Base-by-base conservation (phyloP, 64 coral and sea anemone genomes). In the Dendronephthya gigantea region DNA sequence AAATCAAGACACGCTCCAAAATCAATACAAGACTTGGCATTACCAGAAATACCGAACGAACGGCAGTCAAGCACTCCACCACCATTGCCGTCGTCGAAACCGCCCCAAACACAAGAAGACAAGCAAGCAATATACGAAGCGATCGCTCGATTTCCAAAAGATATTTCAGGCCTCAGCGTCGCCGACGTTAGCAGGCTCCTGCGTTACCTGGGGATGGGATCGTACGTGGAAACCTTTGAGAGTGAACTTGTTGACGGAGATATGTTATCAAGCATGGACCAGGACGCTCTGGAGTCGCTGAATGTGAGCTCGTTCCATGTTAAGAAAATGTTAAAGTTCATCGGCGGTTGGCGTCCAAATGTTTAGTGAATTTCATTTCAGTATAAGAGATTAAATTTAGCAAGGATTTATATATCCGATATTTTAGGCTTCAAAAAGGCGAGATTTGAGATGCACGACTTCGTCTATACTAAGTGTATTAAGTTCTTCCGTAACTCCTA, bases 61-160 rank as follows among this genome's bases (percentile, higher is more conserved):
- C 41, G 4, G 11, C 41, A 45, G 41, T 11, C 41, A 35, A 79
- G 9, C 72, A 6, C n/a, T 12, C 2, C 36, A 36, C 30, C 72
- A 10, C 4, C 30, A 11, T 17, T 79, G 19, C 36, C 72, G 10
- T 2, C 19, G 6, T 16, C 30, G 9, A 29, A 35, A 19, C 55
- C 55, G 0, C 55, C 19, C 25, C 19, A 62, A 62, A 23, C 55
- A 7, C 19, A 62, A 62, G 55, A 62, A n/a, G 55, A 62, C 3
- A 62, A 27, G 55, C 55, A 62, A 62, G 55, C 55, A 33, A 79
- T 79, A 0, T 79, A 79, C 72, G 72, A 79, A 79, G 72, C 30
- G 7, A 34, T 79, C 15, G 7, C 72, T 16, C 25, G 29, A 79
- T 36, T 79, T 34, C 72, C 72, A 15, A 8, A 36, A 79, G 72